phyloP scores from a whole-genome alignment of 2,888 invertebrate species.

The Drosophila rellima region DNA sequence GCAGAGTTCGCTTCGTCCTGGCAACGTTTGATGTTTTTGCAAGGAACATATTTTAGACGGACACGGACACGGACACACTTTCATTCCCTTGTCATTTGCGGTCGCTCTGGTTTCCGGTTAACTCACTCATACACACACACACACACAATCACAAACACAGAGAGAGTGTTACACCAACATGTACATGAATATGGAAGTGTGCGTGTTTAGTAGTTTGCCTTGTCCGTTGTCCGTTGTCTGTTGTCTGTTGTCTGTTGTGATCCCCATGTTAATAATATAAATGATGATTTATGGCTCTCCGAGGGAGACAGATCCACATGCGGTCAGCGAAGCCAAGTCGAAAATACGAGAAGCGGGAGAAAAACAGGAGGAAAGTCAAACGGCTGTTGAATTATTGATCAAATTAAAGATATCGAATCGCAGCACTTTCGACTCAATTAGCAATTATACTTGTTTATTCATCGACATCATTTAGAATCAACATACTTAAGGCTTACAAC shows the following conservation, averaged over 20 bases:
- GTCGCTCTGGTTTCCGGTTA: constrained; percentile 70
- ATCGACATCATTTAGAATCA: constrained; percentile 2
- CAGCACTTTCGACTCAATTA: constrained; percentile 56
- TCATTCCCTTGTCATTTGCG: constrained; percentile 73
- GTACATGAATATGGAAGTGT: constrained; percentile 59
- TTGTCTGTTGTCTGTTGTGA: constrained; percentile 58
- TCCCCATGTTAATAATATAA: constrained; percentile 80
- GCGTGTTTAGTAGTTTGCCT: constrained; percentile 55
- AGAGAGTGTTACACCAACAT: constrained; percentile 4
- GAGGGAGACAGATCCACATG: constrained; percentile 33
- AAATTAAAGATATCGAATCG: constrained; percentile 54
- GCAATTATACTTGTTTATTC: constrained; percentile 53
- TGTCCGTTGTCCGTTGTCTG: constrained; percentile 58
- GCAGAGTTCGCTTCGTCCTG: constrained; percentile 31
- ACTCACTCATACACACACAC: constrained; percentile 27
- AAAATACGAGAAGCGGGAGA: background rate
- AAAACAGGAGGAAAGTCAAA: constrained; percentile 43
- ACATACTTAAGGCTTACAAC: constrained; percentile 16
- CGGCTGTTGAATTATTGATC: constrained; percentile 68
- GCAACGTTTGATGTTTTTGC: constrained; percentile 68
- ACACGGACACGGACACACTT: constrained; percentile 39
- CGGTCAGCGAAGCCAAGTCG: constrained; percentile 8
- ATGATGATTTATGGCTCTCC: constrained; percentile 77
- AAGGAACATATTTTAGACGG: constrained; percentile 56
- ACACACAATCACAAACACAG: constrained; percentile 1